phyloP scores from a whole-genome alignment of 2,797 vertebrate genomes.

The Sarcoramphus papa region DNA sequence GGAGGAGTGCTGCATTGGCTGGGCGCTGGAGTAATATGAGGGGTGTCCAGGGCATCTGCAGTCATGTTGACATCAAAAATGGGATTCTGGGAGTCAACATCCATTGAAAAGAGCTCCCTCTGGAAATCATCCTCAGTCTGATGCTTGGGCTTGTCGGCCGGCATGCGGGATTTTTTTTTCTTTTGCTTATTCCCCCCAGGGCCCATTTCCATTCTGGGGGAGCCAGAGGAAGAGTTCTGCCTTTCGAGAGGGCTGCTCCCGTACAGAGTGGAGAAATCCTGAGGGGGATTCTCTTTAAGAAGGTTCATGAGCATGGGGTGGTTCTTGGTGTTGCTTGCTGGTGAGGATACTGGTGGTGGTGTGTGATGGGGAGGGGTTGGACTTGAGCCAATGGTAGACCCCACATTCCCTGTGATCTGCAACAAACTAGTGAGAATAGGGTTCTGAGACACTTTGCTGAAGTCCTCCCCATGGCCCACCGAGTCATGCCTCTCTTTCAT shows the following conservation, averaged over 20 bases:
- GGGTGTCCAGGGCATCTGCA: constrained; percentile 91
- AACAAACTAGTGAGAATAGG: constrained; percentile 96
- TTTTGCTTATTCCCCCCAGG: constrained; percentile 86
- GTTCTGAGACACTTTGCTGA: constrained; percentile 98
- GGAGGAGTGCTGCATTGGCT: constrained; percentile 97
- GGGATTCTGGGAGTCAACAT: constrained; percentile 94
- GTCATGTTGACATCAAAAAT: constrained; percentile 96
- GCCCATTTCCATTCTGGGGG: constrained; percentile 83
- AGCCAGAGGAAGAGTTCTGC: constrained; percentile 94
- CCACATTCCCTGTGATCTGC: constrained; percentile 94
- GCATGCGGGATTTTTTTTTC: constrained; percentile 87
- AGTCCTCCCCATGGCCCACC: constrained; percentile 88
- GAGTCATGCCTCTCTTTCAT: constrained; percentile 84
- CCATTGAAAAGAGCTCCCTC: constrained; percentile 97
- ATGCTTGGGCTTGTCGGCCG: constrained; percentile 81
- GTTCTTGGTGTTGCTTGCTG: constrained; percentile 98
- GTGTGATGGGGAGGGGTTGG: constrained; percentile 96
- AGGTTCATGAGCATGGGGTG: constrained; percentile 99
- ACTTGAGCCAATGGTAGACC: constrained; percentile 85
- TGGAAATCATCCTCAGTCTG: constrained; percentile 97
- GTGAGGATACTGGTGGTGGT: constrained; percentile 93
- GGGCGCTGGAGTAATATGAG: constrained; percentile 95
- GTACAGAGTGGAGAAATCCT: constrained; percentile 92
- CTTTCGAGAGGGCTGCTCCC: constrained; percentile 92
- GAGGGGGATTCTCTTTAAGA: constrained; percentile 95